Conservation (phyloP, 2,797 vertebrate genomes). For the Notolepis coatsorum region DNA sequence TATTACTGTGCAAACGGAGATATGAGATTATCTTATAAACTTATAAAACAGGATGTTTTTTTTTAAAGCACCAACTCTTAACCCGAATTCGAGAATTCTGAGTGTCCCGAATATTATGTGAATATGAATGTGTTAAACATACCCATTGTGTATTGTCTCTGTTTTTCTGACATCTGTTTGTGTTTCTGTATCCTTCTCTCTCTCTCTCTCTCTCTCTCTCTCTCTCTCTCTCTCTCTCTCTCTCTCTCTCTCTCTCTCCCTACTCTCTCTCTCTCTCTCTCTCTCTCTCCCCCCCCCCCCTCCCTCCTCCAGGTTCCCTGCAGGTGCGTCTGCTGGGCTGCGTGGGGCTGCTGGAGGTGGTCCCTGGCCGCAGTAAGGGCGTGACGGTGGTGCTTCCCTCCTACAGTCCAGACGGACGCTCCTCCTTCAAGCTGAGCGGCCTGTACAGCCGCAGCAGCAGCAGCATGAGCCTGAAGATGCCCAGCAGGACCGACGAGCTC, state of each 20-base stretch:
- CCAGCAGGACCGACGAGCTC: slow-evolving; percentile 85
- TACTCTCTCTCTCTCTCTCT: neutral
- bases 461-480: slow-evolving; percentile 87
- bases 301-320: slow-evolving; percentile 80
- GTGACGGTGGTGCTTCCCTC: slow-evolving; percentile 75
- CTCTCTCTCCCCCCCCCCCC: too few species aligned
- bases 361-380: slow-evolving; percentile 83
- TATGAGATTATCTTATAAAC: too few species aligned
- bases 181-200: neutral
- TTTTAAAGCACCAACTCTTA: too few species aligned
- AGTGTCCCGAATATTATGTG: too few species aligned
- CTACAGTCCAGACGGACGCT: slow-evolving; percentile 81
- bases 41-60: too few species aligned
- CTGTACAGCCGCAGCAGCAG: slow-evolving; percentile 88
- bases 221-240: neutral
- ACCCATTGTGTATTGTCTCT: too few species aligned
- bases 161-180: slow-evolving; percentile 10
- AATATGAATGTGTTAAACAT: too few species aligned
- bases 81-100: too few species aligned
- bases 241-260: neutral
- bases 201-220: neutral
- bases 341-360: slow-evolving; percentile 82
- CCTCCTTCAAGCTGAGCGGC: slow-evolving; percentile 84
- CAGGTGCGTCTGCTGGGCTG: slow-evolving; percentile 89
- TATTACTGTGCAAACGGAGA: too few species aligned